Conservation (phyloP, 2,113 vertebrate genomes). For the Amphiprion ocellaris region DNA sequence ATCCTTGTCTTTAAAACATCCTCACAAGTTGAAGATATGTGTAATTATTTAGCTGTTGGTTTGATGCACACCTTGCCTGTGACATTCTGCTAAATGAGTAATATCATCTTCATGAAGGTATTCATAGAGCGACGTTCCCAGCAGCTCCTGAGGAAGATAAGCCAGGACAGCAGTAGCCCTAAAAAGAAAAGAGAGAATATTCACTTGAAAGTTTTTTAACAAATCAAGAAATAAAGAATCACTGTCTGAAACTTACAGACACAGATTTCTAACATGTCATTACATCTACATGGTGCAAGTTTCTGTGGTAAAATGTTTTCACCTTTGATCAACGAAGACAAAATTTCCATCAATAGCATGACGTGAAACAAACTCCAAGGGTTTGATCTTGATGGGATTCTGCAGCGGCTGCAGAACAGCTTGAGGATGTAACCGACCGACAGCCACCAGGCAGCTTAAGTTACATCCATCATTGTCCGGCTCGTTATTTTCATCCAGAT, state of each 20-base stretch:
- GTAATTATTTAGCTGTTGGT: neutral
- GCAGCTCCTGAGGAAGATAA: conserved; percentile 16
- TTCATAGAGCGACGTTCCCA: conserved; percentile 86
- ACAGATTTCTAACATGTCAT: no score
- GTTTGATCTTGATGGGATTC: neutral
- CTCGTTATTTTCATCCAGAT: conserved; percentile 15
- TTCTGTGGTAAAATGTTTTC: conserved; percentile 1
- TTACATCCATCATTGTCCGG: neutral
- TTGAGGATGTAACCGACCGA: neutral
- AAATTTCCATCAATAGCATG: neutral
- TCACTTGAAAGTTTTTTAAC: neutral
- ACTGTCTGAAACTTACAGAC: neutral
- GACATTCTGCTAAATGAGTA: conserved; percentile 90
- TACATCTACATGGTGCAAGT: neutral
- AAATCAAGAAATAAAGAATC: neutral
- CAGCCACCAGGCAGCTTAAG: conserved; percentile 24
- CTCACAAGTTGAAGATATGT: neutral
- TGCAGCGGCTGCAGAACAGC: neutral
- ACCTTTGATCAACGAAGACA: conserved; percentile 32
- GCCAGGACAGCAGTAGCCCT: conserved; percentile 8
- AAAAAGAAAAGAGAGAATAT: neutral
- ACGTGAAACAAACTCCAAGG: conserved; percentile 21
- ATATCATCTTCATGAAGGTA: conserved; percentile 94
- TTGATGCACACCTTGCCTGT: conserved; percentile 86
- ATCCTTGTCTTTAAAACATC: neutral